A percentile compares a stretch with the other conserved stretches of the same genome.
Conservation (phyloP, 1,140 invertebrate species). For the Argopecten irradians region DNA sequence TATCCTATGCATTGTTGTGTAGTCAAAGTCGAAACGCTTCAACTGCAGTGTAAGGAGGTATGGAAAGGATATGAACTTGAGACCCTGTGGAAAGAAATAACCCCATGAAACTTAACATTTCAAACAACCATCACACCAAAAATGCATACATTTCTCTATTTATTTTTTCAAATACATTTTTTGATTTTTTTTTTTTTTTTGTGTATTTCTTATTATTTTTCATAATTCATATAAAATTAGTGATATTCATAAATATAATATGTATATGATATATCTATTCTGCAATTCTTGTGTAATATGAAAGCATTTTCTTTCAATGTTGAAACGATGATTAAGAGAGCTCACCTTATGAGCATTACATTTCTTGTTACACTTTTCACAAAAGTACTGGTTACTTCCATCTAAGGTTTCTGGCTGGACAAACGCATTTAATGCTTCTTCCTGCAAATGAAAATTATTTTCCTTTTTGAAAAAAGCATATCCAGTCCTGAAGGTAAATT, state of each 20-base stretch:
- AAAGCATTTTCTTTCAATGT: not conserved
- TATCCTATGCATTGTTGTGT: slow-evolving; percentile 89
- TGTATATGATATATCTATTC: no score
- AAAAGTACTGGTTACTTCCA: slow-evolving; percentile 93
- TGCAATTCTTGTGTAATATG: not conserved
- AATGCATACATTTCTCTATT: no score
- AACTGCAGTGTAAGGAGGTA: slow-evolving; percentile 92
- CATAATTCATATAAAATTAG: no score
- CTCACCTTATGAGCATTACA: slow-evolving; percentile 91
- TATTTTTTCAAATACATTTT: no score
- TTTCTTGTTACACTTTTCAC: slow-evolving; percentile 92
- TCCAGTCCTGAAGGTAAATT: no score
- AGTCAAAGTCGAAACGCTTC: slow-evolving; percentile 95
- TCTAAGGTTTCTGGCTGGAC: slow-evolving; percentile 91
- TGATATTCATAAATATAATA: no score
- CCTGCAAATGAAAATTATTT: slow-evolving; percentile 77
- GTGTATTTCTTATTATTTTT: no score
- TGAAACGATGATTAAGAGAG: no score
- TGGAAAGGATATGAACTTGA: slow-evolving; percentile 92
- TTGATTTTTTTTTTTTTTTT: no score
- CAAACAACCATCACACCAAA: no score
- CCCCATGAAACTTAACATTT: not conserved
- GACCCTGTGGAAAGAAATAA: slow-evolving; percentile 78
- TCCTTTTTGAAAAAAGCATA: no score
- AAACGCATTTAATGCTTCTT: slow-evolving; percentile 91